These are phyloP conservation scores for Heteractis magnifica DNA, from an alignment of 92 coral and sea anemone species.

Conservation along the genomic window DNA sequence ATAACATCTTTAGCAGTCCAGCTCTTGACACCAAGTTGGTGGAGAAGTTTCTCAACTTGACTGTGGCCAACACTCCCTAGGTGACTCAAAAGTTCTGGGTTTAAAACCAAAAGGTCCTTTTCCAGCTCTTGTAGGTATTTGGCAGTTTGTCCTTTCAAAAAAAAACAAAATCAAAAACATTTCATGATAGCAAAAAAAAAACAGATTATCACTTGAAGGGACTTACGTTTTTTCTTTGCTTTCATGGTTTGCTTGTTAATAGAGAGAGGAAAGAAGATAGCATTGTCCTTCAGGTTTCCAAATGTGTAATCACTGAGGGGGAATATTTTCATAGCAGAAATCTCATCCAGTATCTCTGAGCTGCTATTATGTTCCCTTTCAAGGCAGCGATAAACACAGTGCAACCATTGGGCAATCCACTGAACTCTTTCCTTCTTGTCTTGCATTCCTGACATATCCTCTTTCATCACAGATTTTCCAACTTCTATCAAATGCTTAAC, in stretches of 20 bases:
- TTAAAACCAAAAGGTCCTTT: constrained; percentile 67
- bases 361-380: constrained; percentile 88
- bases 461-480: constrained; percentile 31
- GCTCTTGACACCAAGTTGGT: constrained; percentile 71
- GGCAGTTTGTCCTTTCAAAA: constrained; percentile 38
- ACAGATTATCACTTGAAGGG: not conserved
- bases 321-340: constrained; percentile 58
- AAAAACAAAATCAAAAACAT: not conserved
- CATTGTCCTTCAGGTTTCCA: constrained; percentile 62
- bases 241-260: constrained; percentile 29
- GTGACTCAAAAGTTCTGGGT: constrained; percentile 58
- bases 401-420: constrained; percentile 87
- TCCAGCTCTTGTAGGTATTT: constrained; percentile 46
- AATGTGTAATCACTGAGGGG: constrained; percentile 68
- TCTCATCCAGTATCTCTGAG: constrained; percentile 63
- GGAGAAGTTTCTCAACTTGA: constrained; percentile 71
- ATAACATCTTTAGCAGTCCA: constrained; percentile 81
- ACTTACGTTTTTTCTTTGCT: constrained; percentile 29
- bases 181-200: not conserved
- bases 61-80: constrained; percentile 78
- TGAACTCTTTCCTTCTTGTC: constrained; percentile 17
- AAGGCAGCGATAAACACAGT: constrained; percentile 75
- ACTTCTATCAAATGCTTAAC: constrained; percentile 78
- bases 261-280: constrained; percentile 80
- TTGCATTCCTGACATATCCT: not conserved